Evolutionary conservation across 1,140 invertebrate species (phyloP).

Genomic region (Drosophila yakuba): DNA sequence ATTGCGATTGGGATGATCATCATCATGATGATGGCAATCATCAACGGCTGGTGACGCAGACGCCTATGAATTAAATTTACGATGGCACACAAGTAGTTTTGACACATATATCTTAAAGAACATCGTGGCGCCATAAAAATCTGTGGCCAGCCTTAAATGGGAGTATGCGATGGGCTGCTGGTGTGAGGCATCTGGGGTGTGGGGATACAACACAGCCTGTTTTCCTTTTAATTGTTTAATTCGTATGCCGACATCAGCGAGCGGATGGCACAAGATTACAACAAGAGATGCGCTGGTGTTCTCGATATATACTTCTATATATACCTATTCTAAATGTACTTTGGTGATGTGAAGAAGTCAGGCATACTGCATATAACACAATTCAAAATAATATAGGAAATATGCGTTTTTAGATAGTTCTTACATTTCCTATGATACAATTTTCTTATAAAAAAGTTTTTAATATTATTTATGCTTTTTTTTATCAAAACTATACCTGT

Average conservation of each 20-base stretch:
- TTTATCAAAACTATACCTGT: too few relatives aligned
- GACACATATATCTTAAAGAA: conserved; percentile 69
- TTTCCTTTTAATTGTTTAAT: conserved; percentile 72
- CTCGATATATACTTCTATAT: too few relatives aligned
- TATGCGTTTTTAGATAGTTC: too few relatives aligned
- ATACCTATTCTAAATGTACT: background rate
- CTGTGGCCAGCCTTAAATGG: conserved; percentile 52
- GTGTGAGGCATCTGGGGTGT: too few relatives aligned
- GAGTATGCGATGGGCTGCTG: background rate
- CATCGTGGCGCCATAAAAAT: conserved; percentile 44
- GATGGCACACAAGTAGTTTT: conserved; percentile 75
- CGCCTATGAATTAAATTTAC: conserved; percentile 77
- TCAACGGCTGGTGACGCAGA: conserved; percentile 65
- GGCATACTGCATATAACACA: too few relatives aligned
- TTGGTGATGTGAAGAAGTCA: background rate
- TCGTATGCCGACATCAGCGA: conserved; percentile 52
- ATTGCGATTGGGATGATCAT: conserved; percentile 42
- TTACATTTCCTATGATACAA: too few relatives aligned
- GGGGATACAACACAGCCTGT: conserved; percentile 17
- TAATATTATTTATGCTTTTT: too few relatives aligned
- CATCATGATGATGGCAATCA: conserved; percentile 18
- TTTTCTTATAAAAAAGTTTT: too few relatives aligned
- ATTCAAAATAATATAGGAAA: too few relatives aligned
- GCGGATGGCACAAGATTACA: conserved; percentile 3
- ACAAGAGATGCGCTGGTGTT: background rate